Evolutionary conservation across 1,140 invertebrate genomes (phyloP).

Genomic region (Dendrolimus kikuchii): DNA sequence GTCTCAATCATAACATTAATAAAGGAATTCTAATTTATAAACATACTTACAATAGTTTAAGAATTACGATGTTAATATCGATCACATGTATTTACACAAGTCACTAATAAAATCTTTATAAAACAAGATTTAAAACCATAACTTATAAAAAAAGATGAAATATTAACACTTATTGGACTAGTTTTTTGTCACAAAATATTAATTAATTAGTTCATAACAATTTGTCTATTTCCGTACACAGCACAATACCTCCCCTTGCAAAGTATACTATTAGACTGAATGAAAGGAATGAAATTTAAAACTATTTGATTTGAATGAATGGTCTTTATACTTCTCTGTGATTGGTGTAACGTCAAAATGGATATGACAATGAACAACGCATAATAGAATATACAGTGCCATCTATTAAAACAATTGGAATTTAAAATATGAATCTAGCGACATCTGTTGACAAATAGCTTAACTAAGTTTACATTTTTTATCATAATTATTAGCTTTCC

Average conservation of each 20-base stretch:
- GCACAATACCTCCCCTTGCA: conserved; percentile 14
- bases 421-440: conserved; percentile 1
- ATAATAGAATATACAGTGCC: no score
- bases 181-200: conserved; percentile 4
- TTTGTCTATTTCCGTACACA: conserved; percentile 13
- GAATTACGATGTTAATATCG: conserved; percentile 34
- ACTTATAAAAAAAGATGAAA: no score
- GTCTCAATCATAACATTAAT: conserved; percentile 6
- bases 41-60: conserved; percentile 39
- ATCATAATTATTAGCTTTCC: no score
- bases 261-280: conserved; percentile 35
- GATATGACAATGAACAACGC: no score
- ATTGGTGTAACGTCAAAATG: no score
- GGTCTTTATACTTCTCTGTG: not conserved
- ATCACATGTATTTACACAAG: conserved; percentile 56
- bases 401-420: no score
- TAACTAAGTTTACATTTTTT: no score
- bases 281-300: conserved; percentile 27
- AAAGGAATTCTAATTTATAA: conserved; percentile 39
- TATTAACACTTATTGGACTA: not conserved
- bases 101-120: conserved; percentile 26
- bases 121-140: no score
- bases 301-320: conserved; percentile 9
- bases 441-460: conserved; percentile 14
- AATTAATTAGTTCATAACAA: conserved; percentile 17